Conservation (phyloP, 2,888 invertebrate species). For the Isotomurus palustris region DNA sequence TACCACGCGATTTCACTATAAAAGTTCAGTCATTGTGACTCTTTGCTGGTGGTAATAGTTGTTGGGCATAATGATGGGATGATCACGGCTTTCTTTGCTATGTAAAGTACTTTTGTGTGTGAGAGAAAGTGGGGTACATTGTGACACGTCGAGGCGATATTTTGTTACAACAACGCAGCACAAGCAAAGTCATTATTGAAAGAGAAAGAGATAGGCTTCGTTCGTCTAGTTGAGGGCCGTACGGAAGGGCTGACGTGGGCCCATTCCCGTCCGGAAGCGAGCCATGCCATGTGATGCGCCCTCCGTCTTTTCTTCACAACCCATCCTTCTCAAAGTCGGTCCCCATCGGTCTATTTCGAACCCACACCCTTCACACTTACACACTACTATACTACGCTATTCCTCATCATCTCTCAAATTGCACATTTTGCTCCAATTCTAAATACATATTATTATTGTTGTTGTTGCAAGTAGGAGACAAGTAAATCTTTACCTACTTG, state of each 20-base stretch:
- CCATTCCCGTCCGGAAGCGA: slow-evolving; percentile 47
- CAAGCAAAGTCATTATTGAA: not conserved
- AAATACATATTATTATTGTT: too few species aligned
- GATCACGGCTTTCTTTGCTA: not conserved
- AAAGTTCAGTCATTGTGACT: not conserved
- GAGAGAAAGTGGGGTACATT: not conserved
- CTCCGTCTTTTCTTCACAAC: slow-evolving; percentile 28
- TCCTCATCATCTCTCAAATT: too few species aligned
- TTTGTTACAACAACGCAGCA: not conserved
- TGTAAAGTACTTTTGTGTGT: not conserved
- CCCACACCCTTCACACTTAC: too few species aligned
- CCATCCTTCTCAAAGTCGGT: slow-evolving; percentile 17
- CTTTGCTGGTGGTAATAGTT: too few species aligned
- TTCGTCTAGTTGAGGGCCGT: slow-evolving; percentile 30
- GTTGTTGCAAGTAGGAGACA: too few species aligned
- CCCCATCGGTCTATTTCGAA: slow-evolving; percentile 5
- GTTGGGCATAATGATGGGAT: not conserved
- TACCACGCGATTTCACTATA: not conserved
- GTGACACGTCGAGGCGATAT: not conserved
- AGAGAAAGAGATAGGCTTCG: slow-evolving; percentile 4
- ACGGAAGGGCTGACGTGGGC: slow-evolving; percentile 46
- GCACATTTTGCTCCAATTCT: too few species aligned
- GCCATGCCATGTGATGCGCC: slow-evolving; percentile 46
- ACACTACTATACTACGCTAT: too few species aligned
- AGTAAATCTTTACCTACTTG: too few species aligned